Conservation (phyloP, 2,113 vertebrate species). For the Colius striatus region DNA sequence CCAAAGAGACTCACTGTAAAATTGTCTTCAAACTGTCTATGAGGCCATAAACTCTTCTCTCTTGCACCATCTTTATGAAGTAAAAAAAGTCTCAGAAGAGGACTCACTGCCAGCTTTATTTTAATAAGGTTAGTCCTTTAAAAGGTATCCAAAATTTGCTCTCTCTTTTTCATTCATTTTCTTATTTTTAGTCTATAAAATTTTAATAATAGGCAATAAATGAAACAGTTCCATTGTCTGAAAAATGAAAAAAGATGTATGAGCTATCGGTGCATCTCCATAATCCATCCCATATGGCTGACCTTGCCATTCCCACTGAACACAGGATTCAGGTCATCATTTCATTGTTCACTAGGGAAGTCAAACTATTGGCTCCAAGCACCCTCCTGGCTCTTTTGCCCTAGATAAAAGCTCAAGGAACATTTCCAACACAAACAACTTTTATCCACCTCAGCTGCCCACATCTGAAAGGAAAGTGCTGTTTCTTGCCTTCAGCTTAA, state of each 20-base stretch:
- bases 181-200: conserved; percentile 79
- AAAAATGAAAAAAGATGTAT: conserved; percentile 84
- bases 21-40: conserved; percentile 12
- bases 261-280: conserved; percentile 77
- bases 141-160: conserved; percentile 46
- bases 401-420: conserved; percentile 24
- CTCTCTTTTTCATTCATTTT: conserved; percentile 78
- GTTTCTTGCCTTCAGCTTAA: background rate
- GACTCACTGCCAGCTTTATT: conserved; percentile 34
- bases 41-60: conserved; percentile 9
- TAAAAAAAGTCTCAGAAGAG: conserved; percentile 22
- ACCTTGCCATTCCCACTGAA: background rate
- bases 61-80: conserved; percentile 58
- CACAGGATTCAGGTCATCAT: background rate
- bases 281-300: conserved; percentile 84
- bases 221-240: conserved; percentile 85
- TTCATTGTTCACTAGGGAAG: conserved; percentile 33
- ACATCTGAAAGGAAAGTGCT: conserved; percentile 8
- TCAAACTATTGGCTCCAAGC: background rate
- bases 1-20: background rate
- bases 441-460: conserved; percentile 27
- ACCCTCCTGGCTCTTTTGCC: background rate
- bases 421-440: background rate
- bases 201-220: conserved; percentile 86
- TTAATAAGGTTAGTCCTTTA: conserved; percentile 56